Base-by-base conservation (phyloP, 2,113 vertebrate genomes). In the Bambusicola thoracicus region DNA sequence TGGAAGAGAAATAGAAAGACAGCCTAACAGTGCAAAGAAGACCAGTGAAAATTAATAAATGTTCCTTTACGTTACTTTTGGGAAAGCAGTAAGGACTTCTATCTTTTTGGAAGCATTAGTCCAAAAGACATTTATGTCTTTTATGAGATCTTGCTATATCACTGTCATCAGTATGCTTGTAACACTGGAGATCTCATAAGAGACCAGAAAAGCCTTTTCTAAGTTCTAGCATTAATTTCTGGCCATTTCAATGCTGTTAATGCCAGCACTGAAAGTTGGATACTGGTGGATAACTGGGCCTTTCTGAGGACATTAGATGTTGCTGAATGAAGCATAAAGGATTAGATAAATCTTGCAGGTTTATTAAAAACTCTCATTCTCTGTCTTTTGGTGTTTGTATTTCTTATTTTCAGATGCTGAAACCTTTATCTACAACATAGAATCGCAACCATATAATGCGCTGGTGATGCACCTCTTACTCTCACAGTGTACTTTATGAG, bases 401-500 rank as follows among this genome's bases (percentile, higher is more conserved):
- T 80, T 70, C 36, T 70, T 48, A 25, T 85, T 78, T 82, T 86
- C 65, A 90, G 55, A 24, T 13, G 21, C 24, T 46, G 61, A 86
- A 92, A 78, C 15, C 4, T 29, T 77, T 55, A 74, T 17, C 11
- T 22, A 56, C 32, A 66, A 32, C 14, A 41, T 65, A 25, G 13
- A 70, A 75, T 4, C 1, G 1, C 5, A 58, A 36, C 11, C 13
- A 8, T 10, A 13, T 41, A 74, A 44, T 2, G 69, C 13, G 63
- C 5, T 4, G 34, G 12, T 0, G 3, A 58, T 25, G 4, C 10
- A 59, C 10, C 13, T 56, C 32, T 69, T 70, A 44, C 0, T 4
- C 10, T 84, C 22, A 73, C 24, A 29, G 12, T 29, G 5, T 32
- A 12, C 29, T 75, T 67, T 30, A 18, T 19, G 30, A 27, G 8